A percentile compares a stretch with the other conserved stretches of the same genome.
Conservation (phyloP, 2,888 invertebrate species). For the Thyatira batis region DNA sequence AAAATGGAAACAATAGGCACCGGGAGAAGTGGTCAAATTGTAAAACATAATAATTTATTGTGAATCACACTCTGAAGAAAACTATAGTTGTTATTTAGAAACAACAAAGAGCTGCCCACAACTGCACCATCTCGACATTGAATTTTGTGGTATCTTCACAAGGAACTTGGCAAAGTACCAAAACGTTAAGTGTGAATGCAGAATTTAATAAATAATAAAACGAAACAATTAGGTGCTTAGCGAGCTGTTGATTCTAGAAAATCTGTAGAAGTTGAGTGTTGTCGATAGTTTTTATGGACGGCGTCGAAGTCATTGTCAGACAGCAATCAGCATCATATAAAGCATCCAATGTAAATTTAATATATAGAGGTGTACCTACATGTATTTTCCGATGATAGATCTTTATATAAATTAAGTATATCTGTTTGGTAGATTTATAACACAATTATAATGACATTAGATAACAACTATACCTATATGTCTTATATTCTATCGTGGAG, state of each 20-base stretch:
- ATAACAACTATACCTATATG: too few relatives aligned
- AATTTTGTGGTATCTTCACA: constrained; percentile 59
- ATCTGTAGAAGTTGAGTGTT: too few relatives aligned
- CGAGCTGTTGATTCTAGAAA: too few relatives aligned
- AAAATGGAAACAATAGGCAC: neutral
- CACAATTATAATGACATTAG: too few relatives aligned
- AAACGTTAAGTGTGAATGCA: constrained; percentile 35
- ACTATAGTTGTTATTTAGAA: constrained; percentile 20
- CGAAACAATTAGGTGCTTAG: neutral
- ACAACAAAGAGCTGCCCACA: constrained; percentile 30
- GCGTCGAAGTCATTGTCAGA: too few relatives aligned
- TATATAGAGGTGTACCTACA: too few relatives aligned
- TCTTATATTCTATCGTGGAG: neutral
- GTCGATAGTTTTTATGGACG: too few relatives aligned
- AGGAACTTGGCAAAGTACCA: constrained; percentile 71
- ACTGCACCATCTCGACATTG: constrained; percentile 57
- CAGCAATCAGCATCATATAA: too few relatives aligned
- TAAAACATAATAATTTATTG: neutral
- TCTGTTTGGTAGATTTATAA: too few relatives aligned
- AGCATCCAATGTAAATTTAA: too few relatives aligned
- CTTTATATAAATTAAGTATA: too few relatives aligned
- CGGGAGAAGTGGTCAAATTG: neutral
- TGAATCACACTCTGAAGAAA: constrained; percentile 6
- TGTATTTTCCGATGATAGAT: too few relatives aligned
- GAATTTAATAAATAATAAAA: constrained; percentile 3